These are phyloP conservation scores for Neolamprologus kungweensis DNA, from an alignment of 2,113 vertebrate species.

Conservation along the genomic window DNA sequence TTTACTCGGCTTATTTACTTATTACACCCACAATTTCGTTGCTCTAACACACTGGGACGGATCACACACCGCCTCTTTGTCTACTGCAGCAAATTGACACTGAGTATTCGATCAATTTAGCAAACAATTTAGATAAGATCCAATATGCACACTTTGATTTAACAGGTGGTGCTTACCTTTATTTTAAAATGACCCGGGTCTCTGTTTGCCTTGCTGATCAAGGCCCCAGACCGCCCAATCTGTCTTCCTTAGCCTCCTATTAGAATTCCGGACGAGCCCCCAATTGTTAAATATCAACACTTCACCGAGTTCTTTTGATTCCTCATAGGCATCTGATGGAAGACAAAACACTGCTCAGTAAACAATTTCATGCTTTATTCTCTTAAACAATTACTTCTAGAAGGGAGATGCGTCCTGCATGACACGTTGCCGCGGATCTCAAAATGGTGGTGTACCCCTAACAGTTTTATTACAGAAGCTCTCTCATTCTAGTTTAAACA, in stretches of 20 bases:
- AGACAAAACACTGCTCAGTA: neutral
- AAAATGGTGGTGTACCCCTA: neutral
- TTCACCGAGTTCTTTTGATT: neutral
- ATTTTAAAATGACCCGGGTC: neutral
- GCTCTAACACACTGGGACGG: neutral
- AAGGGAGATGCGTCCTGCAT: neutral
- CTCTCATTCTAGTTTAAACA: neutral
- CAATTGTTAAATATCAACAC: neutral
- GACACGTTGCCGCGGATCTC: neutral
- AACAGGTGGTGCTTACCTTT: neutral
- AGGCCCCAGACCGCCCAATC: neutral
- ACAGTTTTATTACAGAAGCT: neutral
- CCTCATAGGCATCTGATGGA: neutral
- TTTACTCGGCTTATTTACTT: neutral
- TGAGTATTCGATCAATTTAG: neutral
- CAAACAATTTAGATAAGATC: neutral
- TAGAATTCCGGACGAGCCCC: neutral
- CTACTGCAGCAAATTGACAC: neutral
- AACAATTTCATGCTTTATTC: neutral
- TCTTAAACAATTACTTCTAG: neutral
- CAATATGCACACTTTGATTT: neutral
- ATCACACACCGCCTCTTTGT: neutral
- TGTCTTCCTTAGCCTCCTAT: neutral
- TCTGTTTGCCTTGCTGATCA: neutral
- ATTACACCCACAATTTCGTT: neutral